These are phyloP conservation scores for Psittacula cyanocephala DNA, from an alignment of 2,113 vertebrate genomes.

Conservation along the genomic window DNA sequence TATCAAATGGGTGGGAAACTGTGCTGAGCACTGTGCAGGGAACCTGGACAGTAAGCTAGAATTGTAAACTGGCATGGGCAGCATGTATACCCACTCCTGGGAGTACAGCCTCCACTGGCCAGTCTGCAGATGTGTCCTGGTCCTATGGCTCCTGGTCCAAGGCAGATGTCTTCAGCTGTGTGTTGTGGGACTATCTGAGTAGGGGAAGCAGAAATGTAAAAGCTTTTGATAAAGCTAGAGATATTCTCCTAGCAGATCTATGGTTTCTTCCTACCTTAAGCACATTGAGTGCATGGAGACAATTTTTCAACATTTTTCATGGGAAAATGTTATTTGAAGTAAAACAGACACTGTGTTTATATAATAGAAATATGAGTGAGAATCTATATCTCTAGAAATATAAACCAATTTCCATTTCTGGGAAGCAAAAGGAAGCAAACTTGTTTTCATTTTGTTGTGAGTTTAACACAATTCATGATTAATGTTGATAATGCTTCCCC, in stretches of 20 bases:
- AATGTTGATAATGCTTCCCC: neutral
- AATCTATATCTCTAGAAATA: neutral
- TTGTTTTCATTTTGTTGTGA: neutral
- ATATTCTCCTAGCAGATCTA: neutral
- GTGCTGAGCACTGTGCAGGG: neutral
- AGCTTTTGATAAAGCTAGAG: neutral
- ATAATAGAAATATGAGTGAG: neutral
- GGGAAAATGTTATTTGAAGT: neutral
- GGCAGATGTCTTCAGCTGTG: neutral
- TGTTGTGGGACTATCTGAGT: neutral
- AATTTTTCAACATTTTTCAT: neutral
- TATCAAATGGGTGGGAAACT: neutral
- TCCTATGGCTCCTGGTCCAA: neutral
- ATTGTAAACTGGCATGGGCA: accelerated
- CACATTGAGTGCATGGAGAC: neutral
- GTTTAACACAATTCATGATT: neutral
- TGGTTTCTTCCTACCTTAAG: neutral
- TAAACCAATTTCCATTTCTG: neutral
- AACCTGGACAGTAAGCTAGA: neutral
- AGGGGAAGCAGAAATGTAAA: neutral
- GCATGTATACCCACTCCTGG: accelerated
- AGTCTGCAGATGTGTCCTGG: neutral
- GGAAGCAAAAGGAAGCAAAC: neutral
- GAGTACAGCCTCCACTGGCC: accelerated
- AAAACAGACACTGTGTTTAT: neutral